phyloP scores from a whole-genome alignment of 35 echinoderm and acorn worm genomes.

The Strongylocentrotus purpuratus region DNA sequence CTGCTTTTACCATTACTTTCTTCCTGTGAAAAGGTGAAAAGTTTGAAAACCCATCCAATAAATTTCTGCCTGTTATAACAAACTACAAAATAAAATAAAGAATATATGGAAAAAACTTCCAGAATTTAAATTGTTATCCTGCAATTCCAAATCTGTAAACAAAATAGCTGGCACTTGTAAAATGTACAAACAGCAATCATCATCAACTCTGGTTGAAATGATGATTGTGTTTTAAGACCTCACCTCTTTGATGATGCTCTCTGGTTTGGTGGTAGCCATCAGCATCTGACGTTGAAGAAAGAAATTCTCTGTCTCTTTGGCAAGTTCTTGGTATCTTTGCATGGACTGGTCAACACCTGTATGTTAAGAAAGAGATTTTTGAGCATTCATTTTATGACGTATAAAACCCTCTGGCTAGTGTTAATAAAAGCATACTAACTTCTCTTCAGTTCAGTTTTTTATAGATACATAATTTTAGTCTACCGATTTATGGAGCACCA shows the following conservation, averaged over 20 bases:
- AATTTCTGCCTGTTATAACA: too few relatives aligned
- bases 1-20: too few relatives aligned
- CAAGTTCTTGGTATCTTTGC: slow-evolving; percentile 75
- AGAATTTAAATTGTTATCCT: too few relatives aligned
- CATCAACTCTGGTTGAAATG: not conserved
- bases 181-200: not conserved
- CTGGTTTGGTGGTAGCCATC: slow-evolving; percentile 71
- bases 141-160: not conserved
- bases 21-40: too few relatives aligned
- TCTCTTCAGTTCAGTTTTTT: not conserved
- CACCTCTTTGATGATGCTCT: slow-evolving; percentile 89
- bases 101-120: too few relatives aligned
- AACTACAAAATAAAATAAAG: too few relatives aligned
- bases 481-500: not conserved
- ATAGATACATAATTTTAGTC: not conserved
- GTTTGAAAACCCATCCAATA: too few relatives aligned
- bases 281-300: slow-evolving; percentile 81
- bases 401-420: not conserved
- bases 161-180: not conserved
- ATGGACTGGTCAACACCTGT: slow-evolving; percentile 79
- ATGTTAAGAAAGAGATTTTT: not conserved
- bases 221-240: not conserved
- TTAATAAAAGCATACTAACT: not conserved
- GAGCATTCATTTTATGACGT: not conserved
- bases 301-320: slow-evolving; percentile 84